Evolutionary conservation across 1,140 invertebrate genomes (phyloP), one percentile per base, ranked within the genome.

Genomic region (Laupala kohalensis): DNA sequence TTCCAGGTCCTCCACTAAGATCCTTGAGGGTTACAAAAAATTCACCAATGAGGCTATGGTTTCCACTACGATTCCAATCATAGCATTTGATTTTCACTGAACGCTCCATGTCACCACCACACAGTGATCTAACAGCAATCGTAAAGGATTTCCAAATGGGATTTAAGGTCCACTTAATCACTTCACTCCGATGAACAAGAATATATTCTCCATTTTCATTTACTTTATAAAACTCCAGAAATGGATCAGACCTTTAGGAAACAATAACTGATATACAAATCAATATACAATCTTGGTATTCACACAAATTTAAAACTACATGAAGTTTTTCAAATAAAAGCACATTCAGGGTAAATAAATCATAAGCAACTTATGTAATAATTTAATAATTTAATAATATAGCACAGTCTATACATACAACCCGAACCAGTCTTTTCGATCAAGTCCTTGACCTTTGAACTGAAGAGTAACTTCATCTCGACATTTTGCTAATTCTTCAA

Each of bases 71-170:
- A 69, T 78, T 80, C 75, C 78, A 80, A 72, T 82, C 78, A 72
- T 76, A 81, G 70, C 79, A 81, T 37, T 77, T 75, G 64, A 83
- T 71, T 76, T 80, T 78, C 25, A 79, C 67, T 69, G 74, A 78
- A 0, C 86, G 80, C 70, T 88, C 84, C 75, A 83, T 81, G 76
- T 89, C 87, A 12, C 86, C 86, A 78, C 86, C 85, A 77, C 87
- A 88, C 19, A 89, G 75, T 5, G 80, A 78, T 64, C 84, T 76
- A 0, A 87, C 77, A 53, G 82, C 78, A 15, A 87, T 78, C 19
- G 79, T 79, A 75, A 88, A 85, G n/a, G 81, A 78, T 74, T 80
- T 80, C 86, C 86, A 88, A 15, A 78, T 79, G n/a, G 87, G 87
- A 77, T 86, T 84, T 64, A 85, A 75, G 4, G 81, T 86, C 62